A percentile compares a stretch with the other conserved stretches of the same genome.
phyloP scores from a whole-genome alignment of 2,888 invertebrate species.

The Nematopogon swammerdamellus region DNA sequence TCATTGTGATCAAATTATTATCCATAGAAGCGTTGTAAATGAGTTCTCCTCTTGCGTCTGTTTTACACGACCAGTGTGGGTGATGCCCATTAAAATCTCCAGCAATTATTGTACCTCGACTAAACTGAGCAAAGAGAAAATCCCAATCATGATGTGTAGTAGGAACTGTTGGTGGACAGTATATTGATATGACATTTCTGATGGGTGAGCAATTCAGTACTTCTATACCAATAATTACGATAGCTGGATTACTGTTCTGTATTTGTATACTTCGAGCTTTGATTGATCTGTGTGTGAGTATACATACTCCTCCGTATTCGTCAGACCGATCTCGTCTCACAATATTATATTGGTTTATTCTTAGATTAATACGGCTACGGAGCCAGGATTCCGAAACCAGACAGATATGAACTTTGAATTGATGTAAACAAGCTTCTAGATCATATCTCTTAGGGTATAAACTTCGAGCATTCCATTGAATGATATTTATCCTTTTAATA shows the following conservation, averaged over 20 bases:
- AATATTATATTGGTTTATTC: no score
- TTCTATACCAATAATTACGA: no score
- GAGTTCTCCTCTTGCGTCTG: constrained; percentile 9
- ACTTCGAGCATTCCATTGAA: no score
- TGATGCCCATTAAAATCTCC: constrained; percentile 12
- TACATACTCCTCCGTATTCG: not conserved
- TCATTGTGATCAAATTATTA: constrained; percentile 8
- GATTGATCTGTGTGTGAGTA: not conserved
- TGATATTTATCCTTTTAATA: not conserved
- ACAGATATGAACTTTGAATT: no score
- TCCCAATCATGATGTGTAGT: constrained; percentile 8
- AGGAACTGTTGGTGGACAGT: constrained; percentile 9
- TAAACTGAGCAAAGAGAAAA: constrained; percentile 1
- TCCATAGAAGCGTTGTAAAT: constrained; percentile 9
- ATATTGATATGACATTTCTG: constrained; percentile 9
- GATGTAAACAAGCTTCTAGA: no score
- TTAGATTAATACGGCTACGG: no score
- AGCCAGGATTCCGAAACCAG: no score
- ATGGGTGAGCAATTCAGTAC: no score
- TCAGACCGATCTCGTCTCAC: no score
- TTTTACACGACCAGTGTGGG: constrained; percentile 11
- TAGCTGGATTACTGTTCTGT: no score
- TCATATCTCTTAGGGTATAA: no score
- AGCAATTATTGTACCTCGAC: constrained; percentile 6
- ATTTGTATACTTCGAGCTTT: not conserved